These are phyloP conservation scores for Pionites leucogaster DNA, from an alignment of 2,113 vertebrate genomes.

Conservation along the genomic window DNA sequence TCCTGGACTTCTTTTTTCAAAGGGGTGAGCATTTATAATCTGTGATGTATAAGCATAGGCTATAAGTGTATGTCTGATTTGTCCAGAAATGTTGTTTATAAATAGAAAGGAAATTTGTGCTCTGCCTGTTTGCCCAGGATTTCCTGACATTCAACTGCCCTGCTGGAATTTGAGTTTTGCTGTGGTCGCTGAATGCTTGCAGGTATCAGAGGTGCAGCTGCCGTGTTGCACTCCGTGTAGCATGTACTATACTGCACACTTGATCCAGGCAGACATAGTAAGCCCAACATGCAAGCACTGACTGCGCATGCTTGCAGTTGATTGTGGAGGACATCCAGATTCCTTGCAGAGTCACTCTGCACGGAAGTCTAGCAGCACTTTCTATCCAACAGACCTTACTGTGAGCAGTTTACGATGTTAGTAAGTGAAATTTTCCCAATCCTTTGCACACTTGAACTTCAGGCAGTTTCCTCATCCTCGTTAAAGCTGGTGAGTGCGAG, in stretches of 20 bases:
- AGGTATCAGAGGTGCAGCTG: not conserved
- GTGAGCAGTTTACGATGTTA: not conserved
- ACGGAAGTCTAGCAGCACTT: not conserved
- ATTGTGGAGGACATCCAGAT: not conserved
- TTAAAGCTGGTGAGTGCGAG: conserved; percentile 4
- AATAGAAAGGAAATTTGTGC: not conserved
- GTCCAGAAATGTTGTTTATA: not conserved
- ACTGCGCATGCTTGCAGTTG: not conserved
- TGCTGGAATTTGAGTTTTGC: not conserved
- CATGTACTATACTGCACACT: accelerated
- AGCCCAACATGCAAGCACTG: not conserved
- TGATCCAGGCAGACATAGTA: not conserved
- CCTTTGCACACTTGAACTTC: conserved; percentile 20
- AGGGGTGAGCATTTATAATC: not conserved
- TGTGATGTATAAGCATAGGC: not conserved
- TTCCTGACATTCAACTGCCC: conserved; percentile 35
- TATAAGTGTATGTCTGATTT: not conserved
- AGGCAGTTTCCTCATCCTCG: not conserved
- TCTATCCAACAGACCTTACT: not conserved
- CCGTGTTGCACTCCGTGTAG: not conserved
- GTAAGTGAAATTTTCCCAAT: not conserved
- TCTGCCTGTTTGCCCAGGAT: conserved; percentile 49
- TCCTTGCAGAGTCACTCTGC: not conserved
- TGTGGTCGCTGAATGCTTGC: not conserved
- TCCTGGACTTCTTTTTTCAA: not conserved